phyloP scores from a whole-genome alignment of 2,888 invertebrate species.

The Drosophila meridionalis region DNA sequence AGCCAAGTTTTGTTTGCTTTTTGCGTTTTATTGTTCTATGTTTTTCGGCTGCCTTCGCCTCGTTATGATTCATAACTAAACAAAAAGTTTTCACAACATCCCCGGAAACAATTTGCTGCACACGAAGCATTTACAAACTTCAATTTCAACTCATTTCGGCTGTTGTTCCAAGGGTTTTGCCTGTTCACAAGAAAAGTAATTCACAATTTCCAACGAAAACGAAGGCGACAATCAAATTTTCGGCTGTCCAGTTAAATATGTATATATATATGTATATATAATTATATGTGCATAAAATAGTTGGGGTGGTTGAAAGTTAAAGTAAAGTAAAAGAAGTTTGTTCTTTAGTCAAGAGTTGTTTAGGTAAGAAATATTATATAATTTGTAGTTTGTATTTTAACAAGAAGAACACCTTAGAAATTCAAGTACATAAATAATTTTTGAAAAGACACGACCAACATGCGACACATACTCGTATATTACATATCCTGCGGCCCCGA shows the following conservation, averaged over 20 bases:
- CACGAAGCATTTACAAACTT: constrained; percentile 77
- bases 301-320: not conserved
- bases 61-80: constrained; percentile 79
- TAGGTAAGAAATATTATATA: not conserved
- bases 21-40: not conserved
- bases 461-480: too few relatives aligned
- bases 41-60: constrained; percentile 43
- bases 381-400: not conserved
- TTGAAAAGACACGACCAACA: too few relatives aligned
- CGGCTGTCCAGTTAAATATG: not conserved
- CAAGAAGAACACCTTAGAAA: too few relatives aligned
- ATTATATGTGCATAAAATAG: not conserved
- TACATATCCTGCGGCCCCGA: too few relatives aligned
- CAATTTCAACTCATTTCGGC: constrained; percentile 64
- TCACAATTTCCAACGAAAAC: constrained; percentile 2
- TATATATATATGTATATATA: not conserved
- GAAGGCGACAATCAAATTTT: constrained; percentile 6
- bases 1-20: constrained; percentile 38
- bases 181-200: not conserved
- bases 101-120: constrained; percentile 79
- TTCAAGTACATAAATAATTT: too few relatives aligned
- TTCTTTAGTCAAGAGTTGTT: not conserved
- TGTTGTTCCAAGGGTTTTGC: constrained; percentile 8
- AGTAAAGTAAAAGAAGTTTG: not conserved
- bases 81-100: constrained; percentile 71